These are phyloP conservation scores for Mystacornis crossleyi DNA, from an alignment of 2,113 vertebrate genomes.

Conservation along the genomic window DNA sequence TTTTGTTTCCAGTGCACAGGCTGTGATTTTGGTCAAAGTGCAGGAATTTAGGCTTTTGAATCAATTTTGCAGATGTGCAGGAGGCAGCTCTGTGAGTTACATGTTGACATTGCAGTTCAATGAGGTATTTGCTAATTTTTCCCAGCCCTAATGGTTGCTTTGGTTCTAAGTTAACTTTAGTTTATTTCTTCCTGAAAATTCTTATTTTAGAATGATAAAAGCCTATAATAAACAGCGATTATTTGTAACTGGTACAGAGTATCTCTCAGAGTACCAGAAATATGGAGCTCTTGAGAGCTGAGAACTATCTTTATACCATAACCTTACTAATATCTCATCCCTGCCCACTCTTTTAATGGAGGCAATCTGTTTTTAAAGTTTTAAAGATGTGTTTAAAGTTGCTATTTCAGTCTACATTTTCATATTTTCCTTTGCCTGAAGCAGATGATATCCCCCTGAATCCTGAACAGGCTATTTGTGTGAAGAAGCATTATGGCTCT, in stretches of 20 bases:
- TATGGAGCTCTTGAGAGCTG: background rate
- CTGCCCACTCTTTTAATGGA: background rate
- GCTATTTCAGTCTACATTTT: background rate
- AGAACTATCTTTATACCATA: background rate
- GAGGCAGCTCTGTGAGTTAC: background rate
- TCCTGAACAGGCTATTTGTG: background rate
- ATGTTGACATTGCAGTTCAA: background rate
- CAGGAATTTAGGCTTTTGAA: background rate
- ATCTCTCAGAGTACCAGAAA: background rate
- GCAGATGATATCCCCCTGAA: background rate
- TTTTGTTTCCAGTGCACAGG: background rate
- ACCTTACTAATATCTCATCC: background rate
- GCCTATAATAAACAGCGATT: background rate
- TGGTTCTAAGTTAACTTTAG: background rate
- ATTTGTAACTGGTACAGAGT: background rate
- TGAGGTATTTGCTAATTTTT: background rate
- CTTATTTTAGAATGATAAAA: background rate
- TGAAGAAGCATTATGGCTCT: background rate
- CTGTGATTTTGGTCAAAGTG: background rate
- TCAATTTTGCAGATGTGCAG: background rate
- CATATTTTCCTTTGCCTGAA: slow-evolving; percentile 4
- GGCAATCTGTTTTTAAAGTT: background rate
- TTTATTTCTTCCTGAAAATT: background rate
- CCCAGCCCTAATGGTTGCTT: background rate
- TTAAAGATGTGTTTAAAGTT: background rate